Conservation (phyloP, 2,113 vertebrate species). For the Centrocercus urophasianus region DNA sequence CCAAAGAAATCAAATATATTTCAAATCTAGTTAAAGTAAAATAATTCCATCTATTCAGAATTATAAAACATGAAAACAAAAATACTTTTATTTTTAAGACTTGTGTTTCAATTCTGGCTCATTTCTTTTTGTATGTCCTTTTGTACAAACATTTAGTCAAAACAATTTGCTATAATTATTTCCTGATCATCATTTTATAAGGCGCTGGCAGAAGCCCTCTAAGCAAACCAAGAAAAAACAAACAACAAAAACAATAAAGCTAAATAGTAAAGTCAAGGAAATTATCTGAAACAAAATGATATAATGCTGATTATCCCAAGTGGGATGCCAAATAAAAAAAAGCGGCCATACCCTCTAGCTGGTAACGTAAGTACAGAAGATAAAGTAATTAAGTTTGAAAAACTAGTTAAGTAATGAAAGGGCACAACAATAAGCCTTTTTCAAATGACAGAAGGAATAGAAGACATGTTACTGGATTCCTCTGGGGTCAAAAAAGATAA, state of each 20-base stretch:
- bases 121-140: background rate
- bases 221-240: background rate
- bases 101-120: background rate
- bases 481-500: background rate
- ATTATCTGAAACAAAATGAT: background rate
- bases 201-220: background rate
- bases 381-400: background rate
- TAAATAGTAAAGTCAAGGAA: background rate
- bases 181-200: background rate
- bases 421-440: background rate
- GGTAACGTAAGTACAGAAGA: background rate
- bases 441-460: background rate
- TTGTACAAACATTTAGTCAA: background rate
- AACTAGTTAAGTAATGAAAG: background rate
- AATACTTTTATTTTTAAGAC: background rate
- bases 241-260: too few species aligned
- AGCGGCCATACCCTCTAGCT: background rate
- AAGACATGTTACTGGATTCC: background rate
- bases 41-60: background rate
- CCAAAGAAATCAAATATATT: background rate
- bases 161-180: background rate
- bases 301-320: background rate
- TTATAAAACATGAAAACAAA: background rate
- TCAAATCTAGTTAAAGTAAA: background rate
- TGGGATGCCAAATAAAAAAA: background rate